A percentile compares a stretch with the other conserved stretches of the same genome.
Evolutionary conservation across 2,888 invertebrate species (phyloP).

Genomic region (Pandemis heparana): DNA sequence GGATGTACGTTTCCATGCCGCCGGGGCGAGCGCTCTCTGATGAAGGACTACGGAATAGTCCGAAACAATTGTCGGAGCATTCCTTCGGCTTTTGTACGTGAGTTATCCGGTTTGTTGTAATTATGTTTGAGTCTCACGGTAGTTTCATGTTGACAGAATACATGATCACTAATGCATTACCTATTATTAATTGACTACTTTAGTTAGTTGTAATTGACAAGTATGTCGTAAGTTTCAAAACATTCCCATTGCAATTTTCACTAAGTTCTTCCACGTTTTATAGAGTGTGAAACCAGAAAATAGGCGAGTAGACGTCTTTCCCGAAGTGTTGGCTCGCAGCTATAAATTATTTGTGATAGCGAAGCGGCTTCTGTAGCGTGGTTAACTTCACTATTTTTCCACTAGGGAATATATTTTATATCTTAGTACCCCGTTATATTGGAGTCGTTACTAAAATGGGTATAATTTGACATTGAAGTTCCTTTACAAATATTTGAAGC

Average conservation of each 20-base stretch:
- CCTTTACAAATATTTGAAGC: not conserved
- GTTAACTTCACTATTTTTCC: conserved; percentile 43
- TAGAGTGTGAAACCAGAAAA: conserved; percentile 40
- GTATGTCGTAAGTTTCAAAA: not conserved
- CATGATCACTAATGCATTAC: too few species aligned
- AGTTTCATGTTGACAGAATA: too few species aligned
- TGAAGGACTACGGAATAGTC: too few species aligned
- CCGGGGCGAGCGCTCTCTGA: too few species aligned
- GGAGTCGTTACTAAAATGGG: conserved; percentile 20
- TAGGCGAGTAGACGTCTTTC: conserved; percentile 19
- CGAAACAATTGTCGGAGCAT: too few species aligned
- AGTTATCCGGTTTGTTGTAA: too few species aligned
- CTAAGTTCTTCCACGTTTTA: conserved; percentile 16
- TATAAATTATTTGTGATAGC: conserved; percentile 44
- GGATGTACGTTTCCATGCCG: too few species aligned
- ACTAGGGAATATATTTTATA: conserved; percentile 39
- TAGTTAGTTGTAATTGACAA: too few species aligned
- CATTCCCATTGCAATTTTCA: conserved; percentile 3
- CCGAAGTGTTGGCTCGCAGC: conserved; percentile 33
- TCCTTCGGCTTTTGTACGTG: too few species aligned
- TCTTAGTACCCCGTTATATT: conserved; percentile 35
- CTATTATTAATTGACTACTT: too few species aligned
- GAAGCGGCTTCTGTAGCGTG: conserved; percentile 38
- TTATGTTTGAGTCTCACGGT: too few species aligned
- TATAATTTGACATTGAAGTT: not conserved